Evolutionary conservation across 2,113 vertebrate genomes (phyloP).

Genomic region (Megaceryle maxima): DNA sequence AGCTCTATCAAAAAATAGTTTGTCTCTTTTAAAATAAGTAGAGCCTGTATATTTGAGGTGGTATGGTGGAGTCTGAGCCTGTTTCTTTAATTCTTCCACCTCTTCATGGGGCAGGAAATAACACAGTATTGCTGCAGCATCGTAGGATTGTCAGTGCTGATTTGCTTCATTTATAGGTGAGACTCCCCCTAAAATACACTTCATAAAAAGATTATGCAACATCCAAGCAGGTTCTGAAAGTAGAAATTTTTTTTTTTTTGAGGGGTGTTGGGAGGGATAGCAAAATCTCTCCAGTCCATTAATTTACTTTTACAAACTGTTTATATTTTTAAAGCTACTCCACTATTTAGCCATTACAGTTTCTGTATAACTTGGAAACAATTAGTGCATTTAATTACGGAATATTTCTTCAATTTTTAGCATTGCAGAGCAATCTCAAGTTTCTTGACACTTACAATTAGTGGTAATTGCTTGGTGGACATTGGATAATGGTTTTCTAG

Average conservation of each 20-base stretch:
- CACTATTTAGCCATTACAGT: neutral
- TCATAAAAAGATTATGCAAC: neutral
- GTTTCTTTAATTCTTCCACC: neutral
- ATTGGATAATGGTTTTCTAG: neutral
- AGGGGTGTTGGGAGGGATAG: fast-evolving
- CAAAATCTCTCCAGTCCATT: neutral
- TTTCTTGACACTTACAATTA: neutral
- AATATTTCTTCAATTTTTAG: neutral
- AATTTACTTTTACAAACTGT: neutral
- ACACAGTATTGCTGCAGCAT: neutral
- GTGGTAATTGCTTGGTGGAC: neutral
- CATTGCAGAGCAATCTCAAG: neutral
- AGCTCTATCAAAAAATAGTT: neutral
- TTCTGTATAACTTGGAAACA: neutral
- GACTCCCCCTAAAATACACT: neutral
- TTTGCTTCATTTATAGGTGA: neutral
- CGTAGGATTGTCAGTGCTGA: neutral
- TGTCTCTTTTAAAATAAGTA: neutral
- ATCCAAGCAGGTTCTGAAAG: neutral
- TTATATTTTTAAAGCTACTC: neutral
- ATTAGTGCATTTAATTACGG: neutral
- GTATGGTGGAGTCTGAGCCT: neutral
- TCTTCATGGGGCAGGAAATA: neutral
- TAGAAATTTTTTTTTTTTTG: neutral
- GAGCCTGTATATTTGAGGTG: neutral